Evolutionary conservation across 2,797 vertebrate genomes (phyloP).

Genomic region (Trachurus trachurus): DNA sequence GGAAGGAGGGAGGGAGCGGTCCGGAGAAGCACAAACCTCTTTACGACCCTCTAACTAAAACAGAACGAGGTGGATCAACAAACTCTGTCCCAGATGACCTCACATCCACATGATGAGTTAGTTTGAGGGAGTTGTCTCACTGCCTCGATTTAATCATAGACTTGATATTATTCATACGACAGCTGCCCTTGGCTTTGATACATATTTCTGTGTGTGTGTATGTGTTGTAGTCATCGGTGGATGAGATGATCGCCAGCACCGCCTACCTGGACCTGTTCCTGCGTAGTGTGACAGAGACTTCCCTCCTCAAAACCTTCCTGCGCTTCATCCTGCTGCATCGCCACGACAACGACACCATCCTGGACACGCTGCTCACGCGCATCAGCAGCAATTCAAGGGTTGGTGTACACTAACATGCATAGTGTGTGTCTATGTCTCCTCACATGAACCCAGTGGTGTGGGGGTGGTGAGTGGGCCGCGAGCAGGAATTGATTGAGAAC

Average conservation of each 20-base stretch:
- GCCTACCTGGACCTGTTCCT: conserved; percentile 98
- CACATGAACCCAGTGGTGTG: conserved; percentile 38
- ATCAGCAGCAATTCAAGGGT: conserved; percentile 97
- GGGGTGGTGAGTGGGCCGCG: conserved; percentile 52
- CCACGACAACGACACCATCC: conserved; percentile 94
- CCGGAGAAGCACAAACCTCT: not conserved
- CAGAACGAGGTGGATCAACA: not conserved
- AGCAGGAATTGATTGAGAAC: conserved; percentile 32
- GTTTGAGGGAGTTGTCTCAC: not conserved
- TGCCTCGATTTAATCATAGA: conserved; percentile 14
- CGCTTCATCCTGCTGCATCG: conserved; percentile 95
- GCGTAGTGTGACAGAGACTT: conserved; percentile 92
- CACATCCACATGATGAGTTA: conserved; percentile 20
- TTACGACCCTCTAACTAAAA: not conserved
- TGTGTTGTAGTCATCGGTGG: conserved; percentile 90
- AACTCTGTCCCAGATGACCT: conserved; percentile 6
- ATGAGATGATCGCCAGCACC: conserved; percentile 98
- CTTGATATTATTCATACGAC: not conserved
- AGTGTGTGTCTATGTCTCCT: not conserved
- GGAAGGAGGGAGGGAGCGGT: not conserved
- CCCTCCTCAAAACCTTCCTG: conserved; percentile 96
- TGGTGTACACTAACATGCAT: conserved; percentile 43
- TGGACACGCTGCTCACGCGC: conserved; percentile 94
- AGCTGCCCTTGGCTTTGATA: not conserved
- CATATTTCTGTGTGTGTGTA: conserved; percentile 1